phyloP scores from a whole-genome alignment of 1,140 invertebrate species.

The Stratiolaelaps scimitus region DNA sequence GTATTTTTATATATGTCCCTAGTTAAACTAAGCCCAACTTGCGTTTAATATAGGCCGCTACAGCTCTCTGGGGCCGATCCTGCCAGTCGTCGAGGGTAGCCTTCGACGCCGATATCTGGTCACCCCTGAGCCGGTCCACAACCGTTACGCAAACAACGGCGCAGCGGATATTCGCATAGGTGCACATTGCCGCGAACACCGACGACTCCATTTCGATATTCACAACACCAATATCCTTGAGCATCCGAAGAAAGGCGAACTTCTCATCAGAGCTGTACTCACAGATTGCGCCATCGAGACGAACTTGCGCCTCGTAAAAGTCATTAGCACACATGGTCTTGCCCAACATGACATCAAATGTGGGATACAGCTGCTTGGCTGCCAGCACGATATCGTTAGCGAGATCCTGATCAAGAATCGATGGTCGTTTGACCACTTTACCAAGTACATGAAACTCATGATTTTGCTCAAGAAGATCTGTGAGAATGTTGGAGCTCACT shows the following conservation, averaged over 20 bases:
- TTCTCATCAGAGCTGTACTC: conserved; percentile 80
- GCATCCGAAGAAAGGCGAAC: conserved; percentile 63
- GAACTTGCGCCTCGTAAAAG: conserved; percentile 86
- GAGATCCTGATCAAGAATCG: not conserved
- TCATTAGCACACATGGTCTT: conserved; percentile 92
- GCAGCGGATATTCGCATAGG: conserved; percentile 80
- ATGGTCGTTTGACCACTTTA: conserved; percentile 1
- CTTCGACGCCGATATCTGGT: conserved; percentile 70
- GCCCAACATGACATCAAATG: conserved; percentile 70
- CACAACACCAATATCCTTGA: conserved; percentile 64
- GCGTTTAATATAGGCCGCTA: conserved; percentile 71
- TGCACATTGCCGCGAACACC: conserved; percentile 79
- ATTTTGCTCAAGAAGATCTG: conserved; percentile 7
- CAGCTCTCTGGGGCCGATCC: conserved; percentile 70
- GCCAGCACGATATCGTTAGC: not conserved
- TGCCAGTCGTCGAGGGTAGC: conserved; percentile 86
- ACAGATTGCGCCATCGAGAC: conserved; percentile 92
- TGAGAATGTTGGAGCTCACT: not conserved
- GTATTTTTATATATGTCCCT: too few species aligned
- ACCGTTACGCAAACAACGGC: conserved; percentile 85
- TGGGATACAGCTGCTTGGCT: conserved; percentile 36
- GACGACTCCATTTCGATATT: conserved; percentile 98
- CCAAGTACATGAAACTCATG: conserved; percentile 12
- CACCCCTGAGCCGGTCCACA: conserved; percentile 80
- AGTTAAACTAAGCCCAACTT: conserved; percentile 13